Conservation (phyloP, 2,888 invertebrate species). For the Lithophane leautieri region DNA sequence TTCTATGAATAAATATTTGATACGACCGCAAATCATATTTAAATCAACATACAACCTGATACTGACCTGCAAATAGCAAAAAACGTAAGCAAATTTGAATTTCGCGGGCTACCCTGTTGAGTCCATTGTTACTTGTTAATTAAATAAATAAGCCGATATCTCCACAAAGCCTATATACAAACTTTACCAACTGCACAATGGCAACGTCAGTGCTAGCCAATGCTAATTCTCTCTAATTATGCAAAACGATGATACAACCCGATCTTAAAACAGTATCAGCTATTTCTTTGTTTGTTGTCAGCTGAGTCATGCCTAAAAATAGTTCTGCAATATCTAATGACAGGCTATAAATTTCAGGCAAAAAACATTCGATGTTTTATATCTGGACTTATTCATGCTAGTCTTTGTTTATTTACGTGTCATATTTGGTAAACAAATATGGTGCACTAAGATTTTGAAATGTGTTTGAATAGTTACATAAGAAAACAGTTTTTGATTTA, state of each 20-base stretch:
- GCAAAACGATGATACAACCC: constrained; percentile 50
- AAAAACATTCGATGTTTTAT: constrained; percentile 1
- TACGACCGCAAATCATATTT: too few species aligned
- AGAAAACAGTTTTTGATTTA: too few species aligned
- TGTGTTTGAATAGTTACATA: background rate
- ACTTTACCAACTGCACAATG: background rate
- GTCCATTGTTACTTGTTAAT: too few species aligned
- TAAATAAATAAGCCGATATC: too few species aligned
- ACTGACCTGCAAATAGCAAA: too few species aligned
- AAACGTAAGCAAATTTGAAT: too few species aligned
- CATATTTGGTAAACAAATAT: background rate
- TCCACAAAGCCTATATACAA: background rate
- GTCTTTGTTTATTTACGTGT: background rate
- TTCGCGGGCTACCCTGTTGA: too few species aligned
- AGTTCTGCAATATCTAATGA: background rate
- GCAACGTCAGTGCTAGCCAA: background rate
- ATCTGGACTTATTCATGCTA: background rate
- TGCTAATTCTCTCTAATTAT: constrained; percentile 51
- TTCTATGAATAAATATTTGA: too few species aligned
- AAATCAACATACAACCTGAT: too few species aligned
- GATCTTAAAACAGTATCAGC: constrained; percentile 38
- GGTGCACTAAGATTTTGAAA: background rate
- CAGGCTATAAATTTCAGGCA: constrained; percentile 1
- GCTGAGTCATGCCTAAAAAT: constrained; percentile 44
- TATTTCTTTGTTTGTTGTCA: constrained; percentile 47